A percentile compares a stretch with the other conserved stretches of the same genome.
phyloP scores from a whole-genome alignment of 1,140 invertebrate species.

The Archegozetes longisetosus region DNA sequence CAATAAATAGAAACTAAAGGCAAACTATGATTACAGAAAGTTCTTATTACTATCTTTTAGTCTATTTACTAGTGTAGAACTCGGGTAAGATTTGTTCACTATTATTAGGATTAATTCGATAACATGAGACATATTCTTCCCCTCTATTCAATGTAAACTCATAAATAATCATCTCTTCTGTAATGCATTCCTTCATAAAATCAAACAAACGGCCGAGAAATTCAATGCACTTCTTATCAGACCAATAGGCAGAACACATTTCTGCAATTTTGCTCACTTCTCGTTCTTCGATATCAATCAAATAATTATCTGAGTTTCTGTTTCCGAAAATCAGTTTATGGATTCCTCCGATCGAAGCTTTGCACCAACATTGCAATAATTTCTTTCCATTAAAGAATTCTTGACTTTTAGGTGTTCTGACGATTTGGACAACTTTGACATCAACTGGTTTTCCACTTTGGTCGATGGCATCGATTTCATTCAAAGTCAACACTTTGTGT shows the following conservation, averaged over 20 bases:
- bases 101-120: not conserved
- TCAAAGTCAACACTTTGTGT: not conserved
- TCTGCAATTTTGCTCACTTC: not conserved
- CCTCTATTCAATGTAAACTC: not conserved
- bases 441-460: not conserved
- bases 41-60: too few species aligned
- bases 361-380: not conserved
- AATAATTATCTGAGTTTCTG: not conserved
- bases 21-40: too few species aligned
- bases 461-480: not conserved
- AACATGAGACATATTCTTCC: not conserved
- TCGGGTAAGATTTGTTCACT: not conserved
- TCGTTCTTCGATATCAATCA: not conserved
- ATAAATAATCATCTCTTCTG: not conserved
- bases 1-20: too few species aligned
- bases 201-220: not conserved
- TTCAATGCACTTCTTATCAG: not conserved
- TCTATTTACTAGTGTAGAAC: not conserved
- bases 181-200: not conserved
- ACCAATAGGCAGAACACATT: not conserved
- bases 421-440: not conserved
- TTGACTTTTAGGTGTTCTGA: not conserved
- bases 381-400: not conserved
- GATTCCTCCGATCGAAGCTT: not conserved
- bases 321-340: not conserved